These are phyloP conservation scores for Matsumyia berberina DNA, from an alignment of 2,888 invertebrate species.

Conservation along the genomic window DNA sequence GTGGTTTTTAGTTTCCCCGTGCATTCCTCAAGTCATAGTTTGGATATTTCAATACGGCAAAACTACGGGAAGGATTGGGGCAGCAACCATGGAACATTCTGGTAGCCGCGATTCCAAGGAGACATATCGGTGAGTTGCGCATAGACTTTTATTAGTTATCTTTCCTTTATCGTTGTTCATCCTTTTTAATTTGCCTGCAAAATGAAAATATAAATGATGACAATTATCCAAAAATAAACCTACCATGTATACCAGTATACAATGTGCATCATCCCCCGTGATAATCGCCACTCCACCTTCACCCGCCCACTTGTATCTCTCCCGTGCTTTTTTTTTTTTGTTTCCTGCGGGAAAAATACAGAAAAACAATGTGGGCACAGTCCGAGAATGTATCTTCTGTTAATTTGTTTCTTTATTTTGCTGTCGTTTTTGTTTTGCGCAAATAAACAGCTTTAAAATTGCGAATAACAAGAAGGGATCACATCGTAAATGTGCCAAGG, in stretches of 20 bases:
- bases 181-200: constrained; percentile 6
- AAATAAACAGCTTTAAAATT: constrained; percentile 5
- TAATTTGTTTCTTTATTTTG: not conserved
- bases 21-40: constrained; percentile 20
- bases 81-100: constrained; percentile 62
- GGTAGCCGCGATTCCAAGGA: constrained; percentile 71
- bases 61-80: constrained; percentile 17
- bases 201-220: constrained; percentile 2
- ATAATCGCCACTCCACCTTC: not conserved
- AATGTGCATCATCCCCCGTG: constrained; percentile 48
- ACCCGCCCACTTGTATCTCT: constrained; percentile 1
- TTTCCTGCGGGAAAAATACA: constrained; percentile 28
- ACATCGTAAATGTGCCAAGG: not conserved
- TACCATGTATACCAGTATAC: not conserved
- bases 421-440: constrained; percentile 1
- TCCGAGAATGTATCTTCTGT: constrained; percentile 2
- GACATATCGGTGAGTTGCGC: constrained; percentile 66
- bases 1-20: constrained; percentile 3
- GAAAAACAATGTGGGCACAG: not conserved
- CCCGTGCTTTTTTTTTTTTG: constrained; percentile 18
- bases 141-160: not conserved
- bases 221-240: constrained; percentile 55
- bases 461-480: not conserved
- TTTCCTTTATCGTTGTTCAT: constrained; percentile 2
- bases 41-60: constrained; percentile 40